These are phyloP conservation scores for Agapornis roseicollis DNA, from an alignment of 2,113 vertebrate species.

Conservation along the genomic window DNA sequence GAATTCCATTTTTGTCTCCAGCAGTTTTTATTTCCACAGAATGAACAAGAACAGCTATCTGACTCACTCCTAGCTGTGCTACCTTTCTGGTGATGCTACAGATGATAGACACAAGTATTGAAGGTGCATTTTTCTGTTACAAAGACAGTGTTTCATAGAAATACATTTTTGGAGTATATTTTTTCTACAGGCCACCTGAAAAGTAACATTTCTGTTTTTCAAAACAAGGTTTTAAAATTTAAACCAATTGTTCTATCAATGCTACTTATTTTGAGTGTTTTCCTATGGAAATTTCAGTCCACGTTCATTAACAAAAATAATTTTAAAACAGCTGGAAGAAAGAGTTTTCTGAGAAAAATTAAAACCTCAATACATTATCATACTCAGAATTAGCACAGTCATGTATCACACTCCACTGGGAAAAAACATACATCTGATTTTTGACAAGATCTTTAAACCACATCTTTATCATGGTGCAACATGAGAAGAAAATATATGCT, in stretches of 20 bases:
- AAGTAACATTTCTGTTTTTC: neutral
- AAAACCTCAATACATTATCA: neutral
- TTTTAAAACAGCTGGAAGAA: neutral
- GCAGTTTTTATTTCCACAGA: neutral
- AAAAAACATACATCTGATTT: neutral
- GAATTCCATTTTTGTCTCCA: neutral
- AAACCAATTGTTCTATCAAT: neutral
- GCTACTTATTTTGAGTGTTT: neutral
- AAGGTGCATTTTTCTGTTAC: neutral
- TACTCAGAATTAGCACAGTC: neutral
- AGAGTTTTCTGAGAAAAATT: neutral
- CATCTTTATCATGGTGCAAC: neutral
- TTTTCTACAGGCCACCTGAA: neutral
- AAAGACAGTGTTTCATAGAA: neutral
- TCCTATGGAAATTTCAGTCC: neutral
- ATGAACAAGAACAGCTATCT: neutral
- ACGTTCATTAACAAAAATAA: neutral
- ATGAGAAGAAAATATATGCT: neutral
- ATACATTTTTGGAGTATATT: neutral
- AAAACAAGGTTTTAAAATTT: neutral
- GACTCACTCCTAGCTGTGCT: neutral
- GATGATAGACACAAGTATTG: neutral
- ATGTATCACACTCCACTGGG: neutral
- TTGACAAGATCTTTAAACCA: neutral
- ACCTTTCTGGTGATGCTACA: neutral